A percentile compares a stretch with the other conserved stretches of the same genome.
These are phyloP conservation scores for Eurytoma californica DNA, from an alignment of 2,888 invertebrate species.

Conservation along the genomic window DNA sequence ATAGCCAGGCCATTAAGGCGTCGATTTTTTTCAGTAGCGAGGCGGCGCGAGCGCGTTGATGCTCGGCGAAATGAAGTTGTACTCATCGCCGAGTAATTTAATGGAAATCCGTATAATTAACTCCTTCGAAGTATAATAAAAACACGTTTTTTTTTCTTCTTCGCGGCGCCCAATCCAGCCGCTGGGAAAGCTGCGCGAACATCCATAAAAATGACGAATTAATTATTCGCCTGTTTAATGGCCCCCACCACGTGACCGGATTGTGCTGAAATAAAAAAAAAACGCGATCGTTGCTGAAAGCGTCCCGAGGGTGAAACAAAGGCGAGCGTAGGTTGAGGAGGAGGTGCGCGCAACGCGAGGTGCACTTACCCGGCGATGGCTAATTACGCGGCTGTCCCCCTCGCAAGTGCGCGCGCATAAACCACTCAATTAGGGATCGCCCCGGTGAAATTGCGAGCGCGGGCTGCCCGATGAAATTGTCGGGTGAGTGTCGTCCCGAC, in stretches of 20 bases:
- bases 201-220: conserved; percentile 15
- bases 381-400: conserved; percentile 3
- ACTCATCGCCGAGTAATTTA: conserved; percentile 19
- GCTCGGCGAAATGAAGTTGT: conserved; percentile 10
- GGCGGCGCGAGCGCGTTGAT: too few species aligned
- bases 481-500: conserved; percentile 7
- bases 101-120: conserved; percentile 45
- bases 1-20: too few species aligned
- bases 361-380: not conserved
- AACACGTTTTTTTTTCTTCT: conserved; percentile 9
- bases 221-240: conserved; percentile 7
- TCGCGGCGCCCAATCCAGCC: not conserved
- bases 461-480: conserved; percentile 8
- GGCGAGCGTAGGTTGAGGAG: not conserved
- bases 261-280: too few species aligned
- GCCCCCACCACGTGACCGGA: not conserved
- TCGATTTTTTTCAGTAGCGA: too few species aligned
- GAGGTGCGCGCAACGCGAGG: not conserved
- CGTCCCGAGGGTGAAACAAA: not conserved
- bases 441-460: conserved; percentile 14
- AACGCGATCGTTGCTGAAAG: too few species aligned
- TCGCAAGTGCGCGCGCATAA: not conserved
- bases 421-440: conserved; percentile 37
- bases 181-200: not conserved
- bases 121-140: conserved; percentile 1